Evolutionary conservation across 2,797 vertebrate genomes (phyloP).

Genomic region (Carapus acus): DNA sequence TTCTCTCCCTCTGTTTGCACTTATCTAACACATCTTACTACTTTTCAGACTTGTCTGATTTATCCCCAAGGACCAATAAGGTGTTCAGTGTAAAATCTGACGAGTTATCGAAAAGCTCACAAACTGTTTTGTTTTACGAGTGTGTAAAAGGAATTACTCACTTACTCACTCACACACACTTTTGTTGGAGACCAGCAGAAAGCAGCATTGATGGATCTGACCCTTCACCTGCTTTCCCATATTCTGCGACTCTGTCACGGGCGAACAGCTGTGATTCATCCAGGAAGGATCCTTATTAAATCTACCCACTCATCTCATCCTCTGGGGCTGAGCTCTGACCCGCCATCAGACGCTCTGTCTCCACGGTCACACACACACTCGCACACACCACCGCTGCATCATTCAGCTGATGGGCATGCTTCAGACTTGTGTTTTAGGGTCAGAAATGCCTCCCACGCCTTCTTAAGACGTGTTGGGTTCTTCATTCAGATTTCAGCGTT

Average conservation of each 20-base stretch:
- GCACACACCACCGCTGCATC: neutral
- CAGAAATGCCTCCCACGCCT: slow-evolving; percentile 3
- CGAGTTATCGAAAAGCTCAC: too few species aligned
- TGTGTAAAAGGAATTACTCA: too few species aligned
- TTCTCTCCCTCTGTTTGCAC: neutral
- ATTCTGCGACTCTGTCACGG: neutral
- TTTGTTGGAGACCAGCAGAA: too few species aligned
- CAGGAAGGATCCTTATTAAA: slow-evolving; percentile 27
- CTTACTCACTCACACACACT: too few species aligned
- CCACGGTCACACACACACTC: slow-evolving; percentile 10
- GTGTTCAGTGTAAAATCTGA: neutral
- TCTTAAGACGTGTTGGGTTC: slow-evolving; percentile 14
- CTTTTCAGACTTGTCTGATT: too few species aligned
- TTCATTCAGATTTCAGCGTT: too few species aligned
- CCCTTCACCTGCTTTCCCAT: slow-evolving; percentile 1
- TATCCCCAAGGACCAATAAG: too few species aligned
- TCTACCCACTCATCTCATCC: slow-evolving; percentile 20
- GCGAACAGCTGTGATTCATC: slow-evolving; percentile 32
- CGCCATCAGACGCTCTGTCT: slow-evolving; percentile 11
- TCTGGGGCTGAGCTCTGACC: slow-evolving; percentile 37
- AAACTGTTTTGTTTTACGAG: too few species aligned
- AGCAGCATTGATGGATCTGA: slow-evolving; percentile 3
- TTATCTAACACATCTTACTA: neutral
- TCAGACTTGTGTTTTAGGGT: slow-evolving; percentile 1
- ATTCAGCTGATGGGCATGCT: neutral